phyloP scores from a whole-genome alignment of 2,797 vertebrate species.

The Siniperca scherzeri region DNA sequence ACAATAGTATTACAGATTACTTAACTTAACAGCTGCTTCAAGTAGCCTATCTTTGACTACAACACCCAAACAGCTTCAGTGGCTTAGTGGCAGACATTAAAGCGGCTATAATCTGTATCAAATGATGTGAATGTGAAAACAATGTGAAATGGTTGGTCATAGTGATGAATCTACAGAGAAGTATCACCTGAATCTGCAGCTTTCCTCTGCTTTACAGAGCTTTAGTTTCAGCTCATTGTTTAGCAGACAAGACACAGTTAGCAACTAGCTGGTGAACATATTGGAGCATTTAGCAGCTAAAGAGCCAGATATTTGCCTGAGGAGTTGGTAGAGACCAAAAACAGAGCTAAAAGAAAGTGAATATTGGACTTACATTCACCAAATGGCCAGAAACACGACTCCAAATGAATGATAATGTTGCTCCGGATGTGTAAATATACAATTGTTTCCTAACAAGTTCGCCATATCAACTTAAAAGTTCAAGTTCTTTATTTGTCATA shows the following conservation, averaged over 20 bases:
- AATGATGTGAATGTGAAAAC: neutral
- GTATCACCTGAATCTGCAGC: neutral
- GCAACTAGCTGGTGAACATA: neutral
- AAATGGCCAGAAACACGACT: too few relatives aligned
- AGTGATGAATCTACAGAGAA: neutral
- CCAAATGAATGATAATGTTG: neutral
- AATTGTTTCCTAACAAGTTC: neutral
- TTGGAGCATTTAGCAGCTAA: neutral
- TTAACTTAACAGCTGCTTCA: neutral
- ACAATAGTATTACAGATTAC: neutral
- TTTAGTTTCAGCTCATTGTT: constrained; percentile 13
- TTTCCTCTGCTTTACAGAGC: neutral
- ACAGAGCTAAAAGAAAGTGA: too few relatives aligned
- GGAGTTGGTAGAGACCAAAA: too few relatives aligned
- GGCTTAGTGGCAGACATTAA: neutral
- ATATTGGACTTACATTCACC: too few relatives aligned
- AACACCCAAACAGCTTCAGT: neutral
- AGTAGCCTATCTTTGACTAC: neutral
- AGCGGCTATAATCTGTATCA: neutral
- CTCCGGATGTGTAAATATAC: neutral
- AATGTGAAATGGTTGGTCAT: neutral
- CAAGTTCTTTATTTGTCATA: too few relatives aligned
- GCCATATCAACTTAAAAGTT: neutral
- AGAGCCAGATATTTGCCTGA: neutral
- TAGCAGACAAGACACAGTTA: neutral